Evolutionary conservation across 2,888 invertebrate species (phyloP).

Genomic region (Alentia gelatinosa): DNA sequence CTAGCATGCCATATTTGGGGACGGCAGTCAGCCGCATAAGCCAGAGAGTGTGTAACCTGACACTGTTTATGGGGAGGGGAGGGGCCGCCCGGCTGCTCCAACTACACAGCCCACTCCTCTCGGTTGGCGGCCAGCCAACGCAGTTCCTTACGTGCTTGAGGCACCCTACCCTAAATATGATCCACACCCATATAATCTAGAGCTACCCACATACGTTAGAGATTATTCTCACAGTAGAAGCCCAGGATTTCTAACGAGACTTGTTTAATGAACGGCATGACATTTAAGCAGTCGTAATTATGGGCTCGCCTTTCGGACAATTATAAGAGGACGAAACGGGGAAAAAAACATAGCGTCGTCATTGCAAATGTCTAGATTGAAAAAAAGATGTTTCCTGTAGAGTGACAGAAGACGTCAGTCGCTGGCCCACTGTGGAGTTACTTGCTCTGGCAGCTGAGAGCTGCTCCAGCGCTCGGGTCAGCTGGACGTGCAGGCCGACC

Average conservation of each 20-base stretch:
- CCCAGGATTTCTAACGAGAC: not conserved
- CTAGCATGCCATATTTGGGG: slow-evolving; percentile 8
- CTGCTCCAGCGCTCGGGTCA: not conserved
- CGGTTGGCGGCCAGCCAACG: not conserved
- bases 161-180: slow-evolving; percentile 10
- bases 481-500: not conserved
- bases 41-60: slow-evolving; percentile 15
- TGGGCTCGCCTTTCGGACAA: not conserved
- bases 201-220: not conserved
- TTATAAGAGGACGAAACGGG: not conserved
- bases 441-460: not conserved
- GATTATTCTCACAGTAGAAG: not conserved
- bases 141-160: not conserved
- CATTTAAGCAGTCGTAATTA: not conserved
- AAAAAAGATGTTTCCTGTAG: not conserved
- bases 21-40: slow-evolving; percentile 18
- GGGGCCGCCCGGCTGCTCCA: not conserved
- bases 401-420: slow-evolving; percentile 16
- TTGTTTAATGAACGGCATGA: not conserved
- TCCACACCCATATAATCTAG: not conserved
- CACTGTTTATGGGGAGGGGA: slow-evolving; percentile 41
- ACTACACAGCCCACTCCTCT: not conserved
- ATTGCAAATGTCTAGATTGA: not conserved
- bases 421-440: not conserved
- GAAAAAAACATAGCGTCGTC: not conserved